These are phyloP conservation scores for Leucophora obtusa DNA, from an alignment of 2,888 invertebrate genomes.

Conservation along the genomic window DNA sequence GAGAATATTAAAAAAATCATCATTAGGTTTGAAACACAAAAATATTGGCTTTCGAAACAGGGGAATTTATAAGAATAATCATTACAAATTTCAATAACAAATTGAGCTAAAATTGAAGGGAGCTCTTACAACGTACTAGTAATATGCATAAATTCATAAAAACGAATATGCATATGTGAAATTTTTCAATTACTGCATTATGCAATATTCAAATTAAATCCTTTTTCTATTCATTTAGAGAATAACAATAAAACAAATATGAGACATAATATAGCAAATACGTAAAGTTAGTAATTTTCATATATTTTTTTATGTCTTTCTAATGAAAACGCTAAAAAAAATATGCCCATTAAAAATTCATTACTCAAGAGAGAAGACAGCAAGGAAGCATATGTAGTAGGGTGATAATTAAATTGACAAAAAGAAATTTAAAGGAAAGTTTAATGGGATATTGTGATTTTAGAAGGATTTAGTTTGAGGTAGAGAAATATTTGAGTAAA, in stretches of 20 bases:
- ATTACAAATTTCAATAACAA: not conserved
- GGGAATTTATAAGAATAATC: not conserved
- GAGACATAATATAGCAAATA: conserved; percentile 13
- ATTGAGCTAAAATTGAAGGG: not conserved
- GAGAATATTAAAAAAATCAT: conserved; percentile 4
- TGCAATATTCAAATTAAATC: conserved; percentile 59
- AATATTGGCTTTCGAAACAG: conserved; percentile 52
- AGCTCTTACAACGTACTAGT: conserved; percentile 4
- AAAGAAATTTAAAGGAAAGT: too few species aligned
- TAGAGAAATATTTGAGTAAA: too few species aligned
- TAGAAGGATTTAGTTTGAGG: too few species aligned
- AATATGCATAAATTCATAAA: conserved; percentile 2
- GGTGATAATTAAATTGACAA: not conserved
- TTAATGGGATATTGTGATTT: too few species aligned
- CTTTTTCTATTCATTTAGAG: conserved; percentile 1
- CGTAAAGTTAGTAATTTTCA: conserved; percentile 37
- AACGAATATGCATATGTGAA: conserved; percentile 25
- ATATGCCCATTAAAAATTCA: conserved; percentile 47
- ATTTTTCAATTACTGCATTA: conserved; percentile 56
- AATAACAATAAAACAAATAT: conserved; percentile 1
- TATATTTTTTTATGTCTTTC: conserved; percentile 7
- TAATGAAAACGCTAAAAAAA: conserved; percentile 25
- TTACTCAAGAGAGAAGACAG: conserved; percentile 41
- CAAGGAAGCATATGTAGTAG: not conserved
- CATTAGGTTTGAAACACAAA: conserved; percentile 28